Conservation (phyloP, 2,113 vertebrate species). For the Cheilinus undulatus region DNA sequence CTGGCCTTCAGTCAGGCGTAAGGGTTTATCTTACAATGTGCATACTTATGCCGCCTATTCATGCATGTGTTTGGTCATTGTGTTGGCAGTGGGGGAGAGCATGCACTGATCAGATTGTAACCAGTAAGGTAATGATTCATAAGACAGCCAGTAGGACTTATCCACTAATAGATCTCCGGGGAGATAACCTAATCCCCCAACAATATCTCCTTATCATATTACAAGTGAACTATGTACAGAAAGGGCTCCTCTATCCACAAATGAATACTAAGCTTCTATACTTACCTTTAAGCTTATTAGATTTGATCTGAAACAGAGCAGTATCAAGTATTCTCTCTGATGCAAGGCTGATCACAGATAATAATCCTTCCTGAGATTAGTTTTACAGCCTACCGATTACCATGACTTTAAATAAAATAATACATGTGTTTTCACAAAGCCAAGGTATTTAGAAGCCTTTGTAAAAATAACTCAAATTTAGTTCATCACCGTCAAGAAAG, state of each 20-base stretch:
- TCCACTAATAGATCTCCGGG: slow-evolving; percentile 79
- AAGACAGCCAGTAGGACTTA: slow-evolving; percentile 73
- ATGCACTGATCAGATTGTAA: slow-evolving; percentile 61
- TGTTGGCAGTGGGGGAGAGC: slow-evolving; percentile 34
- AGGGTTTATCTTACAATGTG: slow-evolving; percentile 3
- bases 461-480: slow-evolving; percentile 5
- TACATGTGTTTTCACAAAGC: slow-evolving; percentile 3
- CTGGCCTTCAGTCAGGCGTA: background rate
- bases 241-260: slow-evolving; percentile 75
- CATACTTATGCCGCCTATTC: background rate
- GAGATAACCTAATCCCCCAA: slow-evolving; percentile 83
- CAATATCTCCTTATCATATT: slow-evolving; percentile 84
- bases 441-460: slow-evolving; percentile 17
- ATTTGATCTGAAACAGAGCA: slow-evolving; percentile 75
- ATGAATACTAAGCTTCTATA: slow-evolving; percentile 74
- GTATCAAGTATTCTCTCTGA: slow-evolving; percentile 69
- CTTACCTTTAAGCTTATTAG: slow-evolving; percentile 82
- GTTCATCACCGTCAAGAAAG: slow-evolving; percentile 5
- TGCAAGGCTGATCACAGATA: slow-evolving; percentile 71
- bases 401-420: slow-evolving; percentile 20
- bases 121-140: slow-evolving; percentile 75
- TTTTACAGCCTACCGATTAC: slow-evolving; percentile 51
- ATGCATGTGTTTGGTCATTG: slow-evolving; percentile 32
- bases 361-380: slow-evolving; percentile 68
- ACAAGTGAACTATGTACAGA: slow-evolving; percentile 81